Evolutionary conservation across 2,113 vertebrate genomes (phyloP), one percentile per base, ranked within the genome.

Genomic region (Forbesichthys agassizii): DNA sequence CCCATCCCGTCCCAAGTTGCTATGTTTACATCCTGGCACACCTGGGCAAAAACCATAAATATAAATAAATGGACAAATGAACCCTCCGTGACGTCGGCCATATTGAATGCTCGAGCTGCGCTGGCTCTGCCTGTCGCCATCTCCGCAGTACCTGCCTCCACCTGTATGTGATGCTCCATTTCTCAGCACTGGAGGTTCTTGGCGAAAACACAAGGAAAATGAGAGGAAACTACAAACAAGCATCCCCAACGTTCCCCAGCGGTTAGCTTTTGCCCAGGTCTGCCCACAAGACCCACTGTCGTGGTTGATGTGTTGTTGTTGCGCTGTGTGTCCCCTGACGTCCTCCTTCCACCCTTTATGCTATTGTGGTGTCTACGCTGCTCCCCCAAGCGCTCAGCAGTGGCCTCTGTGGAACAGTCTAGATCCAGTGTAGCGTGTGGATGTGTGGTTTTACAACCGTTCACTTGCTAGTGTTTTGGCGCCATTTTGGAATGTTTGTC

Each of bases 201-300:
- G 27, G 27, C 27, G 2, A 27, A 27, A 27, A 27, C 27, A 27
- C 27, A 27, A 27, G 27, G 27, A 27, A 27, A 27, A 27, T 27
- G 2, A 27, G 27, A 27, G 27, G 27, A 27, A 27, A 27, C 27
- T 27, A 5, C 36, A 42, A 42, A 6, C 7, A 42, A 42, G 36
- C 36, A 6, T 42, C 36, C 7, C 7, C 36, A 49, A 3, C 12
- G 12, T 60, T 60, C 14, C 13, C 48, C 12, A 48, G 42, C n/a
- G 8, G 11, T 10, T 46, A n/a, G 51, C 9, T 73, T 81, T 85
- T 88, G 88, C 88, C 85, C 87, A 88, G 87, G 86, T 88, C 81
- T 86, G 74, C 73, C 64, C 63, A 53, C 57, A 61, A 76, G 75
- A 65, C 71, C 64, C 63, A 66, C 64, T 71, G 57, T 74, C 79